Evolutionary conservation across 2,888 invertebrate genomes (phyloP), one percentile per base, ranked within the genome.

Genomic region (Physocephala rufipes): DNA sequence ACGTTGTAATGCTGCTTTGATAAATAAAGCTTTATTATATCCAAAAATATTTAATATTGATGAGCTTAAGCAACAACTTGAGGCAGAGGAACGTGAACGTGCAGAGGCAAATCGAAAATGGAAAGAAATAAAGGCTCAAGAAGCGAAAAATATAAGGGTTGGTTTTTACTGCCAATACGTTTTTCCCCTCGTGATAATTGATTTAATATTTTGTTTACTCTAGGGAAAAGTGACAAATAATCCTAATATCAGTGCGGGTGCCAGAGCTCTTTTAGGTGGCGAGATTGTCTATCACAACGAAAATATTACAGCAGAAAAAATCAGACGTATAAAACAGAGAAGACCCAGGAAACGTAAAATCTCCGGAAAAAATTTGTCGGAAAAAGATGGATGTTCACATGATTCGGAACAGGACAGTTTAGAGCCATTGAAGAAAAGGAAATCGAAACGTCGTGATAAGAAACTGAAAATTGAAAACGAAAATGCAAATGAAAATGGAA

Each of bases 21-120:
- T 95, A 4, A 93, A 94, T 82, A 92, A 91, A 80, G 95, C 94
- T 0, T 83, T 95, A 1, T 88, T 90, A 15, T 89, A 91, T 75
- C 91, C 91, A 0, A 89, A 90, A 49, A 88, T 89, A 28, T 94
- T 93, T 86, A 91, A 94, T 85, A 88, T 90, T 51, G 88, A 88
- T 36, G 88, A 89, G 55, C 83, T 92, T 21, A 87, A 90, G 77
- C 85, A 89, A 65, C 90, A 91, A 78, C 82, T 89, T 1, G 84
- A 87, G 28, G 82, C 86, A 26, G 88, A 88, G 71, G 85, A 88
- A 62, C 79, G 84, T n/a, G 76, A 79, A 19, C 75, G 79, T 0
- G 76, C 74, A 7, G 82, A 82, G 43, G 74, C 77, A 3, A 79
- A 81, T 45, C 74, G 75, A 0, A 66, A 68, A 67, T 78, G 76